A percentile compares a stretch with the other conserved stretches of the same genome.
These are phyloP conservation scores for Hirudinaria manillensis DNA, from an alignment of 2,888 invertebrate species.

Conservation along the genomic window DNA sequence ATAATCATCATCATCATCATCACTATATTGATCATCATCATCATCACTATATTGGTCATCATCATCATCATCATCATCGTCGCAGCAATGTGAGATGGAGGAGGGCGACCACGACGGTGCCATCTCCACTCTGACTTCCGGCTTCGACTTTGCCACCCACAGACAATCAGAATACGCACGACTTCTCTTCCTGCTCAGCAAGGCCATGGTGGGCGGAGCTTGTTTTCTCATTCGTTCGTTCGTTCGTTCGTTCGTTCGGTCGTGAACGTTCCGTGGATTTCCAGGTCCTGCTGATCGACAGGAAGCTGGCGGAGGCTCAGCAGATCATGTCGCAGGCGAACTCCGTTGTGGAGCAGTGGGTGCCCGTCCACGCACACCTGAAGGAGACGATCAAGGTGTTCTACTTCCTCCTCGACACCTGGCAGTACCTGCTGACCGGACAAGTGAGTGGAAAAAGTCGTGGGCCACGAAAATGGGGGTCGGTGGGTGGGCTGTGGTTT, in stretches of 20 bases:
- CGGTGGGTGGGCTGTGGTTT: not conserved
- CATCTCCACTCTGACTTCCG: constrained; percentile 78
- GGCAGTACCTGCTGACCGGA: constrained; percentile 91
- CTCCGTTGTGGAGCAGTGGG: constrained; percentile 79
- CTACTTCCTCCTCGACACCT: constrained; percentile 89
- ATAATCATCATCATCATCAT: not conserved
- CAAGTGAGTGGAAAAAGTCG: constrained; percentile 58
- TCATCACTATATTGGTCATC: not conserved
- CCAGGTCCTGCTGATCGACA: constrained; percentile 80
- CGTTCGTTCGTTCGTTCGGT: no score
- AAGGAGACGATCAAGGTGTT: constrained; percentile 87
- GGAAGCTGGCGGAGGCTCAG: constrained; percentile 85
- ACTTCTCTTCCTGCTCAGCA: constrained; percentile 84
- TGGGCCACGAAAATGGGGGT: no score
- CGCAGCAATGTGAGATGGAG: constrained; percentile 85
- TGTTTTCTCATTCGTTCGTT: no score
- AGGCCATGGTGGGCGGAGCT: constrained; percentile 72
- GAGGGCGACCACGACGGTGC: constrained; percentile 86
- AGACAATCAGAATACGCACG: constrained; percentile 84
- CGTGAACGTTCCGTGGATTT: not conserved
- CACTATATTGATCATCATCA: constrained; percentile 1
- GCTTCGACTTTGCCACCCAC: constrained; percentile 89
- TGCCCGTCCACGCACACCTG: constrained; percentile 63
- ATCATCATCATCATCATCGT: constrained; percentile 39
- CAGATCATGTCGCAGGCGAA: constrained; percentile 80